Evolutionary conservation across 2,113 vertebrate species (phyloP).

Genomic region (Ptilonorhynchus violaceus): DNA sequence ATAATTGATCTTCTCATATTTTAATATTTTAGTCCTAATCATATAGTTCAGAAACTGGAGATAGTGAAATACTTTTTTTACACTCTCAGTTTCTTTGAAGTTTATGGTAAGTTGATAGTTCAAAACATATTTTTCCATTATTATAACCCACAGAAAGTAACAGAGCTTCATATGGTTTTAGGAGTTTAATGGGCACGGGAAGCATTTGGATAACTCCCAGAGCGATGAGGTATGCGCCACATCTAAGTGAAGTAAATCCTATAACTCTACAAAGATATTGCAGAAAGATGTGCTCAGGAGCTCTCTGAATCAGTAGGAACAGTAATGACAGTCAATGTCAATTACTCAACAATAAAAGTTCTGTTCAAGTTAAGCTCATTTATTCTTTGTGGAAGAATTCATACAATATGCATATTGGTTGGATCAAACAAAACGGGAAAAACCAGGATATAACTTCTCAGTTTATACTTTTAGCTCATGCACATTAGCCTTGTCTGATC

Average conservation of each 20-base stretch:
- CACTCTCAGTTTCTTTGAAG: conserved; percentile 51
- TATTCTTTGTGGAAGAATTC: neutral
- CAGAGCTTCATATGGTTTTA: neutral
- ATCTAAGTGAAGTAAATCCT: conserved; percentile 5
- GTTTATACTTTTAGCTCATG: neutral
- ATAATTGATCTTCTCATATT: conserved; percentile 69
- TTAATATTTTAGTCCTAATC: conserved; percentile 67
- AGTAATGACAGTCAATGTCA: neutral
- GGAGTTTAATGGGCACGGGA: neutral
- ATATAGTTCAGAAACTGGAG: conserved; percentile 10
- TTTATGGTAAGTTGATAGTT: conserved; percentile 28
- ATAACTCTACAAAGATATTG: neutral
- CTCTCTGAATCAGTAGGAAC: neutral
- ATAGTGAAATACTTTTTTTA: neutral
- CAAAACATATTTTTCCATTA: conserved; percentile 22
- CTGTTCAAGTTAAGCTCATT: neutral
- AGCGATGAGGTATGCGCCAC: neutral
- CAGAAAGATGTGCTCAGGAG: neutral
- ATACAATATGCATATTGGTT: neutral
- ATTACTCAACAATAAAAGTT: neutral
- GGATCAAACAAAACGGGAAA: neutral
- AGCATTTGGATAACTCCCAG: neutral
- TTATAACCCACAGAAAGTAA: conserved; percentile 3
- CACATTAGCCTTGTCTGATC: neutral
- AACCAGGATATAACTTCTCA: neutral